Evolutionary conservation across 30 jellyfish, hydroid and myxozoan genomes (phyloP).

Genomic region (Rhopilema esculentum): DNA sequence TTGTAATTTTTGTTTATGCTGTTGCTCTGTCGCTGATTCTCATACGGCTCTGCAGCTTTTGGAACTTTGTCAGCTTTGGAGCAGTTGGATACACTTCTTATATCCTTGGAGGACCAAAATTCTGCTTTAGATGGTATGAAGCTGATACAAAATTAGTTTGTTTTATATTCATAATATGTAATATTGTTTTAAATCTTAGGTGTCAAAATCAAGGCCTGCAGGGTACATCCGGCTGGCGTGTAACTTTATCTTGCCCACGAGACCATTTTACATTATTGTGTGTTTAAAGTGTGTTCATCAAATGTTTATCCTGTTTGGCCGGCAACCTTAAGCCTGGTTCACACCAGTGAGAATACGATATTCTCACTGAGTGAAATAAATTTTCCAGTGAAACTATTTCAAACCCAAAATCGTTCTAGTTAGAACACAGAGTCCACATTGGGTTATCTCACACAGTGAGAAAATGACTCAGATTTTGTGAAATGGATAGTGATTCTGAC

Average conservation of each 20-base stretch:
- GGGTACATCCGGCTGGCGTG: too few species aligned
- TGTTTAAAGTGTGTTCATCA: not conserved
- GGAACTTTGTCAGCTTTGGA: slow-evolving; percentile 69
- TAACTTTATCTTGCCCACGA: too few species aligned
- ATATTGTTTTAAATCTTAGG: too few species aligned
- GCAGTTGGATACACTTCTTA: slow-evolving; percentile 67
- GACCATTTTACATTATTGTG: too few species aligned
- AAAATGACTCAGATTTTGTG: not conserved
- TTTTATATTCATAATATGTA: too few species aligned
- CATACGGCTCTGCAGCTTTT: slow-evolving; percentile 63
- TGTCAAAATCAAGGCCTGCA: too few species aligned
- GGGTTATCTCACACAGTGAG: not conserved
- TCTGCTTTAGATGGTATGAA: slow-evolving; percentile 78
- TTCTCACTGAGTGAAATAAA: not conserved
- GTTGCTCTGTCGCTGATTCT: slow-evolving; percentile 62
- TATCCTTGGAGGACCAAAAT: slow-evolving; percentile 84
- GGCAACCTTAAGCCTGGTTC: too few species aligned
- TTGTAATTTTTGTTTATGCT: slow-evolving; percentile 76
- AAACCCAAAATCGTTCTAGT: not conserved
- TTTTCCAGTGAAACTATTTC: not conserved
- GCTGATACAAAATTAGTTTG: not conserved
- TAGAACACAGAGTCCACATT: not conserved
- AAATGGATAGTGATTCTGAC: not conserved
- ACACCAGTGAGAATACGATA: not conserved
- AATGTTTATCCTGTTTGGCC: too few species aligned